Evolutionary conservation across 92 coral and sea anemone species (phyloP), one percentile per base, ranked within the genome.

Genomic region (Epizoanthus scotinus): DNA sequence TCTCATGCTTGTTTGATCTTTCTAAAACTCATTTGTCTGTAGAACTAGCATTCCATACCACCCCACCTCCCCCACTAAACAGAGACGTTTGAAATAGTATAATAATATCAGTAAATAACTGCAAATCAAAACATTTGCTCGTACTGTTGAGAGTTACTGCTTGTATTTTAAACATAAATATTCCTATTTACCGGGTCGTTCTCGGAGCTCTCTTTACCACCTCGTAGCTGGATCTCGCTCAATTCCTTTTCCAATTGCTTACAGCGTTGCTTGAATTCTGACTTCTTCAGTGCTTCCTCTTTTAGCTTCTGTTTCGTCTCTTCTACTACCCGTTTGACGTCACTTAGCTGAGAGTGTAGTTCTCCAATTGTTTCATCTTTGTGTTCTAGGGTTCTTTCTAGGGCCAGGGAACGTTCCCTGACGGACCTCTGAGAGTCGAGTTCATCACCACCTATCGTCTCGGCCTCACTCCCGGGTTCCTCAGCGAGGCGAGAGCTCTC

Each of bases 251-350:
- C 69, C 0, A 75, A 55, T 12, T 27, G 68, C 47, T 75, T 75
- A 53, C 81, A 75, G 28, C 68, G 67, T 60, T 75, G 81, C 15
- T 75, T 75, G 40, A 75, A 38, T 55, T 75, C 81, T 36, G 81
- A 59, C 15, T 38, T 75, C 49, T 75, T 75, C 55, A 60, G 22
- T 2, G 56, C 67, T 60, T 75, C 81, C 7, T 59, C 81, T 38
- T 75, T 59, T 20, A 75, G 69, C 27, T 36, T 59, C 53, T 22
- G 68, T n/a, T 75, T 59, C 24, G 69, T 57, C 24, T 75, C 81
- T 15, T 75, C 81, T 7, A 58, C 60, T 55, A 59, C n/a, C 18
- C 38, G 60, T 59, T 68, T 60, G 0, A 75, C 57, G 24, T 75
- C 81, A 5, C n/a, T 38, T 54, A 75, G 56, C 21, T 75, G 67